These are phyloP conservation scores for Pristionchus arcanus DNA, from an alignment of 2,888 invertebrate species.

Conservation along the genomic window DNA sequence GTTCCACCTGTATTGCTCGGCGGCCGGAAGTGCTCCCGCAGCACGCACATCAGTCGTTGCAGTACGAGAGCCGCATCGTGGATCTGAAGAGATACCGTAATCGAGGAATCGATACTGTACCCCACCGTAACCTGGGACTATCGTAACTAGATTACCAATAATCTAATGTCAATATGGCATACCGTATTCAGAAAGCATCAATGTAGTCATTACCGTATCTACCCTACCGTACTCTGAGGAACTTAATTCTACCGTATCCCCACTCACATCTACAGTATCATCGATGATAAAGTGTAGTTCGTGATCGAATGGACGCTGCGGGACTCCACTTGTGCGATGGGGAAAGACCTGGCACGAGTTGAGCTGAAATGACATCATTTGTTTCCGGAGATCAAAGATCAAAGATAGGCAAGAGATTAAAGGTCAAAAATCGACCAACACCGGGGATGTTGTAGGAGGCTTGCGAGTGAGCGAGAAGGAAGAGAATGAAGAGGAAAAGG, in stretches of 20 bases:
- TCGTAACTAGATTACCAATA: too few species aligned
- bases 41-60: neutral
- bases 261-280: neutral
- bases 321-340: neutral
- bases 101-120: neutral
- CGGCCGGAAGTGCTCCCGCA: neutral
- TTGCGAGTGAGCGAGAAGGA: neutral
- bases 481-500: constrained; percentile 10
- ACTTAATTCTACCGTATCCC: neutral
- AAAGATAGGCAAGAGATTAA: neutral
- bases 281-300: neutral
- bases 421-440: neutral
- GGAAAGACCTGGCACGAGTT: neutral
- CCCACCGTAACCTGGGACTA: neutral
- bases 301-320: neutral
- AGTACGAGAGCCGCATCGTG: neutral
- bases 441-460: neutral
- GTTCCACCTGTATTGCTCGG: too few species aligned
- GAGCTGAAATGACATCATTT: neutral
- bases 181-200: neutral
- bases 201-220: neutral
- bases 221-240: neutral
- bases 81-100: neutral
- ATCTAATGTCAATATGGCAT: too few species aligned
- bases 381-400: too few species aligned